Evolutionary conservation across 2,113 vertebrate species (phyloP).

Genomic region (Galbula dea): DNA sequence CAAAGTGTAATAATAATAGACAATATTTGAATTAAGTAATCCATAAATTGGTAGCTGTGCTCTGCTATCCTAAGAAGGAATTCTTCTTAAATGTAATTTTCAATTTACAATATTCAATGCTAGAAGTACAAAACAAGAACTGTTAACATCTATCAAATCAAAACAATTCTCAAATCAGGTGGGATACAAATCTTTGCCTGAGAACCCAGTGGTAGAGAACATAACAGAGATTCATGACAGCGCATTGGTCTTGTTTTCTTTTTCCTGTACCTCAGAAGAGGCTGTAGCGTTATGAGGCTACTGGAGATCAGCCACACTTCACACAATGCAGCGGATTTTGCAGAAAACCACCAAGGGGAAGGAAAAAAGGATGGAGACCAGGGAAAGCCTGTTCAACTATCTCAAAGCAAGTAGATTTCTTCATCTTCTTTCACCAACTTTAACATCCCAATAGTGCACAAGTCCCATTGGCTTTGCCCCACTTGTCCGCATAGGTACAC

Average conservation of each 20-base stretch:
- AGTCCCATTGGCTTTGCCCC: neutral
- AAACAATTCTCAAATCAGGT: neutral
- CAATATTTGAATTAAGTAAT: neutral
- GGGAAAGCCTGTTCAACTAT: neutral
- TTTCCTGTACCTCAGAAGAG: neutral
- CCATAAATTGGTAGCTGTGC: neutral
- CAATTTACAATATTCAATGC: neutral
- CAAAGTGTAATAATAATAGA: neutral
- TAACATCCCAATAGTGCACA: neutral
- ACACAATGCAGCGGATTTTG: neutral
- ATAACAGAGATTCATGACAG: neutral
- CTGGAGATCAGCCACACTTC: neutral
- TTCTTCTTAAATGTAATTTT: neutral
- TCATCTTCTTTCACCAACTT: neutral
- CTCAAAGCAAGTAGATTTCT: neutral
- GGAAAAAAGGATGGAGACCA: neutral
- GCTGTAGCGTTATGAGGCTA: neutral
- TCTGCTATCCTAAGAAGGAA: neutral
- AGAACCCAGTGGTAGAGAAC: neutral
- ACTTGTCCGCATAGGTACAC: neutral
- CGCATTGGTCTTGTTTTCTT: neutral
- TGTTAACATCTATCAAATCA: neutral
- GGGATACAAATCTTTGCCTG: neutral
- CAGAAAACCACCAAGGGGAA: neutral
- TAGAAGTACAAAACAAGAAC: neutral